Conservation (phyloP, 2,113 vertebrate genomes). For the Bos javanicus region DNA sequence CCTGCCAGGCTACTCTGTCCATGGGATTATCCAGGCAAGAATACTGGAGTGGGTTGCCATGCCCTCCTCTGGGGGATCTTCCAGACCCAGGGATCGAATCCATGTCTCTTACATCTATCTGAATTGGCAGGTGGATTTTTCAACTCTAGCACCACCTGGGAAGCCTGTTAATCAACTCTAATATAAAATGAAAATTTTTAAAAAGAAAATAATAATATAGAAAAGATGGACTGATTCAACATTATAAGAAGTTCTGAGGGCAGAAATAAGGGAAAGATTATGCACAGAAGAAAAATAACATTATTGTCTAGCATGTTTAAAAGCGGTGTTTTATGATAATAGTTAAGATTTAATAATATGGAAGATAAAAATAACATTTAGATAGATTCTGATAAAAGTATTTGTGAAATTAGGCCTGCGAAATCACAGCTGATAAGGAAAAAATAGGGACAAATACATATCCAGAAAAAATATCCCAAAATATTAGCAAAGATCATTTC, state of each 20-base stretch:
- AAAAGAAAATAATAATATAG: neutral
- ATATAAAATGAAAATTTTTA: neutral
- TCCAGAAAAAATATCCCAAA: neutral
- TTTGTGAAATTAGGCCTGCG: neutral
- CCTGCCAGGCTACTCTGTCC: neutral
- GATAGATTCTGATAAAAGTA: neutral
- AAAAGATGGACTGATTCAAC: neutral
- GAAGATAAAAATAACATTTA: neutral
- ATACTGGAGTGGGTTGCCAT: neutral
- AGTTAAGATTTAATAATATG: neutral
- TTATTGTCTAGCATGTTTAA: neutral
- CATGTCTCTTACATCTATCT: neutral
- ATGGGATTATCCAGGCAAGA: neutral
- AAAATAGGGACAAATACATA: neutral
- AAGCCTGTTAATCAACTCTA: neutral
- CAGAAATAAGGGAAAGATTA: neutral
- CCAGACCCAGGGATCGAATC: neutral
- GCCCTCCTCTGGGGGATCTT: neutral
- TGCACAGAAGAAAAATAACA: neutral
- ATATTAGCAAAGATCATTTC: neutral
- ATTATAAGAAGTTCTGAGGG: neutral
- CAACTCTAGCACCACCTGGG: neutral
- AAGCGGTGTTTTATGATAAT: neutral
- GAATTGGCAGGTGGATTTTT: neutral
- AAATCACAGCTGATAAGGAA: neutral